These are phyloP conservation scores for Parnassius apollo DNA, from an alignment of 2,888 invertebrate genomes.

Conservation along the genomic window DNA sequence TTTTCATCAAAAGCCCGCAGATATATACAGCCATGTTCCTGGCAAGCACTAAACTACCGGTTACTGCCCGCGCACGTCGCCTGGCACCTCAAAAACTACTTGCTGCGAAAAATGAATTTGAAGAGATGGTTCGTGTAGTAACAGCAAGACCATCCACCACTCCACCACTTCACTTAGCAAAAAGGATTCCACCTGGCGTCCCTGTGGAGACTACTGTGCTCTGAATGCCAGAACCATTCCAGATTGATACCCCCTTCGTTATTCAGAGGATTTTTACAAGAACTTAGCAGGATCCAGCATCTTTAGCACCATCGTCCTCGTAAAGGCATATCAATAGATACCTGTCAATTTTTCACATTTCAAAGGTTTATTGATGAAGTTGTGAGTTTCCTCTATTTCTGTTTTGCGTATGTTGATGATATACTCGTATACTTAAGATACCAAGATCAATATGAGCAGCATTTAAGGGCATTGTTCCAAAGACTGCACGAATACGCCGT, in stretches of 20 bases:
- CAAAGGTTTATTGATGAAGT: background rate
- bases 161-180: background rate
- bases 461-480: background rate
- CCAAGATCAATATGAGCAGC: background rate
- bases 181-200: background rate
- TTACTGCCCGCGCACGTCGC: too few relatives aligned
- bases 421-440: background rate
- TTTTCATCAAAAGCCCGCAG: too few relatives aligned
- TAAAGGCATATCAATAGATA: constrained; percentile 1
- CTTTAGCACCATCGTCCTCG: background rate
- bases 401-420: background rate
- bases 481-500: background rate
- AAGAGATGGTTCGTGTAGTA: too few relatives aligned
- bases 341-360: background rate
- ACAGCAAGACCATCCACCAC: too few relatives aligned
- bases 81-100: too few relatives aligned
- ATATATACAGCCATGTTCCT: too few relatives aligned
- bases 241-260: background rate
- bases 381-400: background rate
- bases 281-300: background rate
- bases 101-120: too few relatives aligned
- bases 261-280: background rate
- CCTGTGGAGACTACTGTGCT: background rate
- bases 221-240: background rate
- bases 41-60: too few relatives aligned